A percentile compares a stretch with the other conserved stretches of the same genome.
phyloP scores from a whole-genome alignment of 1,140 invertebrate genomes.

The Apolygus lucorum region DNA sequence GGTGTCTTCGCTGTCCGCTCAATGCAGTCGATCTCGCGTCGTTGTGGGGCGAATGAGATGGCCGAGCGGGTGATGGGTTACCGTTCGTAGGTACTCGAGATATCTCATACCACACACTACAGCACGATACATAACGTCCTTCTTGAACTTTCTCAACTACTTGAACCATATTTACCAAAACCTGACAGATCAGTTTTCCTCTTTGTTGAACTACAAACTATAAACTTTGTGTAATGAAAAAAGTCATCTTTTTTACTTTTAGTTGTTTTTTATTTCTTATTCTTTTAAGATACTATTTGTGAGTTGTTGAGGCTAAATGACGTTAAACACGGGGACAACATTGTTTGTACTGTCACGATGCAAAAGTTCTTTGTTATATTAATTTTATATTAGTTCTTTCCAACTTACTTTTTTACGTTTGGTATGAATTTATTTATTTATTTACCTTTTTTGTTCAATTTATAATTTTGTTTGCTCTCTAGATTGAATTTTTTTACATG shows the following conservation, averaged over 20 bases:
- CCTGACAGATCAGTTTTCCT: neutral
- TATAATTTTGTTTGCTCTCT: neutral
- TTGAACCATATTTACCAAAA: neutral
- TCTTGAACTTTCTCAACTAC: neutral
- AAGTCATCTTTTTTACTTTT: neutral
- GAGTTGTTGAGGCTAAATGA: neutral
- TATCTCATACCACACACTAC: too few relatives aligned
- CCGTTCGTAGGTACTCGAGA: too few relatives aligned
- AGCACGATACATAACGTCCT: too few relatives aligned
- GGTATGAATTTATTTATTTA: conserved; percentile 16
- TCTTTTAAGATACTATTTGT: neutral
- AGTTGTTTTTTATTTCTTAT: too few relatives aligned
- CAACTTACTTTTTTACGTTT: conserved; percentile 2
- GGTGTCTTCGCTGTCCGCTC: too few relatives aligned
- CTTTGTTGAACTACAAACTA: neutral
- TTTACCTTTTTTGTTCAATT: conserved; percentile 18
- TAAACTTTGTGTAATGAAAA: neutral
- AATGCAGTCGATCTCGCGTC: too few relatives aligned
- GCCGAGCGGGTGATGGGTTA: too few relatives aligned
- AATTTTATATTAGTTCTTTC: neutral
- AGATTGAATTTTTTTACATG: conserved; percentile 8
- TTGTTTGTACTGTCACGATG: neutral
- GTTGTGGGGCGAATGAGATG: too few relatives aligned
- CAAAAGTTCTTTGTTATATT: neutral
- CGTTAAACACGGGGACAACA: neutral